A percentile compares a stretch with the other conserved stretches of the same genome.
Evolutionary conservation across 2,797 vertebrate genomes (phyloP).

Genomic region (Coracias cyanogaster): DNA sequence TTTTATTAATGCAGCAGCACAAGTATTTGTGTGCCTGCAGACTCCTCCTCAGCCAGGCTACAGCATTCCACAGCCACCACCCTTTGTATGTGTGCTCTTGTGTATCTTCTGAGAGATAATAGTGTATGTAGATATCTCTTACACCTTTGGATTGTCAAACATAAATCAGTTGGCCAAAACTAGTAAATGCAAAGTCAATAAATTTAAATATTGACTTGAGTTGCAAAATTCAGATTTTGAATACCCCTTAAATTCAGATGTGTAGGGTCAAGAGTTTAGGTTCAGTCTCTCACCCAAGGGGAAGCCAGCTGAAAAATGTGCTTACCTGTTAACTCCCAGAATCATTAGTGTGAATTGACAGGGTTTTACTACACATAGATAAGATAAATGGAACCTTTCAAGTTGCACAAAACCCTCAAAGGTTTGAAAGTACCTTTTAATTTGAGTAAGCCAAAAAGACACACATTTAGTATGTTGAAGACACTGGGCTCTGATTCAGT

Average conservation of each 20-base stretch:
- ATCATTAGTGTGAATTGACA: slow-evolving; percentile 51
- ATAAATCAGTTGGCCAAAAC: slow-evolving; percentile 18
- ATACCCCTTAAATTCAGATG: slow-evolving; percentile 38
- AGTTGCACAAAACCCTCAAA: slow-evolving; percentile 30
- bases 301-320: slow-evolving; percentile 61
- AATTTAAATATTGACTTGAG: slow-evolving; percentile 68
- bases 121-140: slow-evolving; percentile 2
- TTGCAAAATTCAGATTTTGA: slow-evolving; percentile 70
- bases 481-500: not conserved
- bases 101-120: slow-evolving; percentile 53
- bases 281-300: not conserved
- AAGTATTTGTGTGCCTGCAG: not conserved
- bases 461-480: not conserved
- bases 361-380: slow-evolving; percentile 57
- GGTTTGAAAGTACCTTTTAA: not conserved
- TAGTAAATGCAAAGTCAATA: slow-evolving; percentile 14
- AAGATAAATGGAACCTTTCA: slow-evolving; percentile 56
- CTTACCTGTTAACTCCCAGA: slow-evolving; percentile 55
- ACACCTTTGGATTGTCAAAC: slow-evolving; percentile 75
- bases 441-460: not conserved
- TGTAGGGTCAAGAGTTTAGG: slow-evolving; percentile 56
- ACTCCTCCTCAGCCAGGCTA: not conserved
- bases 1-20: not conserved
- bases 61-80: slow-evolving; percentile 37
- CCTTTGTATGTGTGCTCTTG: not conserved